Base-by-base conservation (phyloP, 1,140 invertebrate species). In the Pseudomyrmex sp. region DNA sequence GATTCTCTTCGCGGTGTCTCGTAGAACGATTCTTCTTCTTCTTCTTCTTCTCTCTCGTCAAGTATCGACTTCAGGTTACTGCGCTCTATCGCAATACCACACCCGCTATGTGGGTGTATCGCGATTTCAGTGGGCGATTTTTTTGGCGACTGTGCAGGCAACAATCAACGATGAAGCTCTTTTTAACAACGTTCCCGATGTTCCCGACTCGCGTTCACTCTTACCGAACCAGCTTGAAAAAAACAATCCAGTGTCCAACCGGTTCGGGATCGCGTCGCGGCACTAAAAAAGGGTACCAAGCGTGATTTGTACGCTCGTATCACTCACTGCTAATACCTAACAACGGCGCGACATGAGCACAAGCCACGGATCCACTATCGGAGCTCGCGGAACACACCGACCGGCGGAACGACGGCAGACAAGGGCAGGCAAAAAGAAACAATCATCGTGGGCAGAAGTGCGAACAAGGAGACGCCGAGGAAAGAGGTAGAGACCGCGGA, bases 271-370 rank as follows among this genome's bases (percentile, higher is more conserved):
- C 44, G 58, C 23, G 69, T 44, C 70, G 66, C 50, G 48, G 13
- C 44, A 70, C 44, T 58, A 7, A 35, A 35, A 35, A 35, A 35
- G 20, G 23, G n/a, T 63, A 54, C 9, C 50, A 15, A 18, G 26
- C 26, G 50, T 58, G 10, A 86, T 86, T 70, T 35, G 5, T 35
- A 35, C 58, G 80, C 58, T 58, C 62, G 73, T 61, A 48, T 87
- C 83, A 88, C 77, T 85, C 77, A 61, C 54, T 23, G 18, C 12
- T 15, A 50, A 4, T 72, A 20, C 54, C 4, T 12, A 58, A 52
- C n/a, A 50, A 26, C 52, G 66, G 23, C 48, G 65, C 46, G 48
- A 56, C 63, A 69, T 48, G 23, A 9, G 2, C 35, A 23, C 5
- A 15, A 65, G 52, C 35, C 35, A 26, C 62, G 35, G 50, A 80